Percentiles rank a stretch among this genome's conserved stretches.
Conservation (phyloP, 2,888 invertebrate genomes). For the Drosophila pegasa region DNA sequence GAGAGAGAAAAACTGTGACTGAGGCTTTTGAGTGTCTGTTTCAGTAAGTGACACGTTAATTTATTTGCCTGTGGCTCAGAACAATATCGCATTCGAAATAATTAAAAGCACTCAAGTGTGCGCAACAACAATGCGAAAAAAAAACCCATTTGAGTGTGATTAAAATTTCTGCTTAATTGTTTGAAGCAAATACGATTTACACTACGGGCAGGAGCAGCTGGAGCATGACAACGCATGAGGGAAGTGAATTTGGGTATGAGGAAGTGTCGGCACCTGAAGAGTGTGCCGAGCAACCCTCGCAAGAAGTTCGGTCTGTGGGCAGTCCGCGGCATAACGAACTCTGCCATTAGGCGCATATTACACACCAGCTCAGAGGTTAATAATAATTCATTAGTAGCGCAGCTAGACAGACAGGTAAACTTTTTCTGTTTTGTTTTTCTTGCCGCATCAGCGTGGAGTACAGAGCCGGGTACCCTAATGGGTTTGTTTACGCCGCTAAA, state of each 20-base stretch:
- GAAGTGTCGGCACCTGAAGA: conserved; percentile 1
- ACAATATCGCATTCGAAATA: conserved; percentile 64
- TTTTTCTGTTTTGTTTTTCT: conserved; percentile 1
- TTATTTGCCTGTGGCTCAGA: conserved; percentile 68
- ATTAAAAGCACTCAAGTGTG: conserved; percentile 70
- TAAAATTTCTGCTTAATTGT: conserved; percentile 62
- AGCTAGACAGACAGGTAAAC: conserved; percentile 4
- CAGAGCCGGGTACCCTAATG: conserved; percentile 50
- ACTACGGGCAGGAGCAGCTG: conserved; percentile 25
- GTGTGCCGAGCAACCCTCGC: neutral
- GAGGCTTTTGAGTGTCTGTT: conserved; percentile 17
- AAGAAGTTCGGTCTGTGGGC: conserved; percentile 17
- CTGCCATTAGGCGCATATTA: conserved; percentile 56
- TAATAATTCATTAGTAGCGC: conserved; percentile 55
- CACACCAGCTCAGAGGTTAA: conserved; percentile 47
- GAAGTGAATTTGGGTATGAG: conserved; percentile 1
- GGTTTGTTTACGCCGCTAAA: conserved; percentile 65
- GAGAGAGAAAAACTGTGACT: conserved; percentile 2
- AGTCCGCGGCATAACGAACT: conserved; percentile 54
- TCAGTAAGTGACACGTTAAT: conserved; percentile 69
- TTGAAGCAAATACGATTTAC: conserved; percentile 38
- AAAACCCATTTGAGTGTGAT: conserved; percentile 47
- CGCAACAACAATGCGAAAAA: conserved; percentile 47
- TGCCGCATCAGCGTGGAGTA: conserved; percentile 21
- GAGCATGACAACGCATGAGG: conserved; percentile 27